Evolutionary conservation across 2,888 invertebrate species (phyloP).

Genomic region (Amphiduros pacificus): DNA sequence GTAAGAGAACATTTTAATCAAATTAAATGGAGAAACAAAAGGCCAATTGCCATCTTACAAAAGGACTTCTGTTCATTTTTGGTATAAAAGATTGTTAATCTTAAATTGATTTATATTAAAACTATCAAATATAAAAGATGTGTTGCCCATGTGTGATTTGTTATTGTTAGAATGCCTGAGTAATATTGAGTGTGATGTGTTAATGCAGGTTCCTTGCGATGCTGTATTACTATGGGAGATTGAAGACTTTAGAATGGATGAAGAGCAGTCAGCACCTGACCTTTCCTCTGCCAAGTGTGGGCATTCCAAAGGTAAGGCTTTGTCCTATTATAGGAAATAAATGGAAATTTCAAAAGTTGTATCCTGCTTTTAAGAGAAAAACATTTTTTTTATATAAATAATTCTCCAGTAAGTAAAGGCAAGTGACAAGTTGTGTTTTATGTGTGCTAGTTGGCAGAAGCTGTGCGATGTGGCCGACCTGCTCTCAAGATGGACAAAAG

Average conservation of each 20-base stretch:
- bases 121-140: too few species aligned
- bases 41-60: too few species aligned
- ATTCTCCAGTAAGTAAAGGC: neutral
- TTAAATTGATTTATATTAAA: too few species aligned
- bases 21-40: too few species aligned
- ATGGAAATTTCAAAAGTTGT: neutral
- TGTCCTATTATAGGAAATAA: too few species aligned
- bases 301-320: slow-evolving; percentile 28
- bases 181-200: neutral
- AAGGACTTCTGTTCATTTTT: too few species aligned
- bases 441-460: slow-evolving; percentile 36
- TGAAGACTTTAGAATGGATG: slow-evolving; percentile 14
- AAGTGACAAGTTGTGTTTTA: too few species aligned
- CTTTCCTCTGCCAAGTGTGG: slow-evolving; percentile 25
- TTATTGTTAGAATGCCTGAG: neutral
- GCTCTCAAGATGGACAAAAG: slow-evolving; percentile 61
- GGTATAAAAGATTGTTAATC: too few species aligned
- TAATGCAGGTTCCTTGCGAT: slow-evolving; percentile 16
- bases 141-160: too few species aligned
- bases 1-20: neutral
- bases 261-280: slow-evolving; percentile 11
- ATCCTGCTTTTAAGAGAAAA: neutral
- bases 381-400: neutral
- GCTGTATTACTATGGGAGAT: slow-evolving; percentile 16
- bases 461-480: slow-evolving; percentile 43